A percentile compares a stretch with the other conserved stretches of the same genome.
Conservation (phyloP, 2,797 vertebrate genomes). For the Orestias chungarensis region DNA sequence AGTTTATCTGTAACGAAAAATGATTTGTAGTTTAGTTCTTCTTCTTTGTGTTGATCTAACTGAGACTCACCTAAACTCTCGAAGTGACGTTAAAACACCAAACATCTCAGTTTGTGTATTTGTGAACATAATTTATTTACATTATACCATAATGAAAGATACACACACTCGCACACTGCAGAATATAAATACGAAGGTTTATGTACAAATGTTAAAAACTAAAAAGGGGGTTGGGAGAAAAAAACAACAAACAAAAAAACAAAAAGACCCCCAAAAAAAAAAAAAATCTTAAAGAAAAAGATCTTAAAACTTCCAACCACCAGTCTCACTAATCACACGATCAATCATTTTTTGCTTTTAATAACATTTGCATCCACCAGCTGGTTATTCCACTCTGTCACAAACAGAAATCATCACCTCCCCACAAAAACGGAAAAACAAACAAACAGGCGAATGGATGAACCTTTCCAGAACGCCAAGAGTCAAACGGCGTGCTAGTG, state of each 20-base stretch:
- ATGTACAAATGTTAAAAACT: constrained; percentile 83
- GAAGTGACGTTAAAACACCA: not conserved
- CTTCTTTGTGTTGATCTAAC: too few species aligned
- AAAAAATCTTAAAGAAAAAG: not conserved
- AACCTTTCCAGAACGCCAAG: constrained; percentile 59
- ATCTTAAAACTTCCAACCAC: constrained; percentile 51
- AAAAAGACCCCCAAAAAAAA: constrained; percentile 11
- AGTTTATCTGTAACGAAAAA: too few species aligned
- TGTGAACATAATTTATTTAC: constrained; percentile 84
- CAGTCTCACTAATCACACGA: too few species aligned
- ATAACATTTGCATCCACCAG: constrained; percentile 23
- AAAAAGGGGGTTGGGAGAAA: constrained; percentile 60
- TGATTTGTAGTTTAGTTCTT: too few species aligned
- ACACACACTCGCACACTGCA: constrained; percentile 39
- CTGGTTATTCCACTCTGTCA: constrained; percentile 49
- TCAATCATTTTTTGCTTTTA: too few species aligned
- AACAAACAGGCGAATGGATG: constrained; percentile 57
- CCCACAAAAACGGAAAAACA: constrained; percentile 48
- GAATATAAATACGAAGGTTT: constrained; percentile 84
- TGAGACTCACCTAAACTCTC: not conserved
- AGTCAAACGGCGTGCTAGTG: constrained; percentile 31
- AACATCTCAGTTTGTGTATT: constrained; percentile 36
- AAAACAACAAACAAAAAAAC: constrained; percentile 59
- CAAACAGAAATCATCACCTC: constrained; percentile 58
- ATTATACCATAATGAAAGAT: constrained; percentile 77